These are phyloP conservation scores for Macrosiphum euphorbiae DNA, from an alignment of 2,888 invertebrate species.

Conservation along the genomic window DNA sequence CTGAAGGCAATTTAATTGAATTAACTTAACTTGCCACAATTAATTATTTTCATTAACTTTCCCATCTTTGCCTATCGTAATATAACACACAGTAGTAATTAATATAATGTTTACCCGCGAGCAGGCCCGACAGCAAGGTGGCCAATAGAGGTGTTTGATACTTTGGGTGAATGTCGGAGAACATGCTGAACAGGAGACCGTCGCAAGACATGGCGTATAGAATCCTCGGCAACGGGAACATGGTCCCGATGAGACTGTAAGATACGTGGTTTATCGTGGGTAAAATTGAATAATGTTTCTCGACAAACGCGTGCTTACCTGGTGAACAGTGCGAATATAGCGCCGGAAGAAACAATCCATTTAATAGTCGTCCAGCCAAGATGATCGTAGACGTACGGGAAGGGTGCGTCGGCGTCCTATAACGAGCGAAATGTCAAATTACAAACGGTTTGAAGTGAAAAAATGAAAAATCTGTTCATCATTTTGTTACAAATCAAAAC, in stretches of 20 bases:
- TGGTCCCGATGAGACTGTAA: slow-evolving; percentile 87
- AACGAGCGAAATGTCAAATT: slow-evolving; percentile 65
- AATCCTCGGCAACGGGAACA: slow-evolving; percentile 89
- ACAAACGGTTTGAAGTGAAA: not conserved
- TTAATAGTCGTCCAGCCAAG: slow-evolving; percentile 83
- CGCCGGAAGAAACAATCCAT: slow-evolving; percentile 92
- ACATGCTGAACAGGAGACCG: slow-evolving; percentile 83
- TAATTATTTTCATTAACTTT: too few relatives aligned
- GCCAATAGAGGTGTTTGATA: slow-evolving; percentile 87
- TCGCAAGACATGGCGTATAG: slow-evolving; percentile 93
- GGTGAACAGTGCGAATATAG: slow-evolving; percentile 91
- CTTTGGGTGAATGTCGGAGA: slow-evolving; percentile 79
- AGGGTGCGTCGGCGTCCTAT: slow-evolving; percentile 86
- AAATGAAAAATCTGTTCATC: not conserved
- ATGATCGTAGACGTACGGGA: slow-evolving; percentile 86
- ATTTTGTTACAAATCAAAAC: not conserved
- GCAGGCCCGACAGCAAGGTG: slow-evolving; percentile 81
- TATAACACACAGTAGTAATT: not conserved
- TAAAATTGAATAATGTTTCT: not conserved
- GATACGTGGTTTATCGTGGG: slow-evolving; percentile 68
- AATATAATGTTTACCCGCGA: slow-evolving; percentile 76
- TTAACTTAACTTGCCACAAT: too few relatives aligned
- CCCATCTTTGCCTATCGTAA: too few relatives aligned
- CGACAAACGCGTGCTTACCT: slow-evolving; percentile 69
- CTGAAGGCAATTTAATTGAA: too few relatives aligned